Percentiles rank a stretch among this genome's conserved stretches.
phyloP scores from a whole-genome alignment of 2,797 vertebrate species.

The Xerus rutilus region DNA sequence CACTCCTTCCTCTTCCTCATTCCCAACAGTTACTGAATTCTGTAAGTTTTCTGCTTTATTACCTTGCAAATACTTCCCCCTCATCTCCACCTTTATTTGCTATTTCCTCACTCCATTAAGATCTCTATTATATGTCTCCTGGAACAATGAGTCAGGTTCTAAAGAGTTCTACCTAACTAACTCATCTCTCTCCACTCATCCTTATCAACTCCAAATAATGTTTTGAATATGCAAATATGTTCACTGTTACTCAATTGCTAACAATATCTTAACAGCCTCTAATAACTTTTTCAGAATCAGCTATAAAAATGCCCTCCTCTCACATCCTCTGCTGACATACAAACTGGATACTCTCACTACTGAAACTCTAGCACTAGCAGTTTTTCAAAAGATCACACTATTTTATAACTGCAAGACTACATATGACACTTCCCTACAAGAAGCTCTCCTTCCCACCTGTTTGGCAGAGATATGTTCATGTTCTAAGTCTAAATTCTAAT shows the following conservation, averaged over 20 bases:
- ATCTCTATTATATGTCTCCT: background rate
- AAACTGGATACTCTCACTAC: background rate
- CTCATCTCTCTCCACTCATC: background rate
- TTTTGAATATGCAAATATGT: background rate
- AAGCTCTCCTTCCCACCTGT: background rate
- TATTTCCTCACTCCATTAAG: background rate
- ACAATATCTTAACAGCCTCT: background rate
- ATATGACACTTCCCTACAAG: background rate
- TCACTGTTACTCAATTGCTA: background rate
- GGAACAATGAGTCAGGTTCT: background rate
- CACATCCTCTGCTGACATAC: background rate
- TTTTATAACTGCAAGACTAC: background rate
- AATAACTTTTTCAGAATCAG: background rate
- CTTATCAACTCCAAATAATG: background rate
- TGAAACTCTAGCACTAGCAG: background rate
- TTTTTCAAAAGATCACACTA: background rate
- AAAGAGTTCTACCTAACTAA: background rate
- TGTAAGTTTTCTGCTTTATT: background rate
- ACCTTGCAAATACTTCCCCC: background rate
- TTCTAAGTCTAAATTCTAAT: conserved; percentile 11
- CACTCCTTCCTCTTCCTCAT: background rate
- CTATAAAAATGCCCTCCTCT: background rate
- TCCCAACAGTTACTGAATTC: background rate
- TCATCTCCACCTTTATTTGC: background rate
- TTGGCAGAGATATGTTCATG: background rate